A percentile compares a stretch with the other conserved stretches of the same genome.
Evolutionary conservation across 2,888 invertebrate genomes (phyloP).

Genomic region (Athalia circularis): DNA sequence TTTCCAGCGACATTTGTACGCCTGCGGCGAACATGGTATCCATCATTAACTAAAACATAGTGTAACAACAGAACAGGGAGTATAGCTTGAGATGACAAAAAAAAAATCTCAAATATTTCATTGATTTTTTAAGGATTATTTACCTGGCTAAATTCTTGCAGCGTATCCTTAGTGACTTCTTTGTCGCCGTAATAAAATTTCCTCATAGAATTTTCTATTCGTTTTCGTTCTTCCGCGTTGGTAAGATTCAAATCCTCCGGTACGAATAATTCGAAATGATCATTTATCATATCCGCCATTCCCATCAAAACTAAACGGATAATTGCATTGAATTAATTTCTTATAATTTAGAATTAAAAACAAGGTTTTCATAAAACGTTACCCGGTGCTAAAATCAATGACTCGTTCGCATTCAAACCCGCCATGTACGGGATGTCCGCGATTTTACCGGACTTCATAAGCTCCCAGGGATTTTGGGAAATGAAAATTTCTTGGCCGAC

Average conservation of each 20-base stretch:
- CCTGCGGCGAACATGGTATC: constrained; percentile 60
- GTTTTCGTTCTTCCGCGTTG: constrained; percentile 55
- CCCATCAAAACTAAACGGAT: background rate
- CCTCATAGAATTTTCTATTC: constrained; percentile 58
- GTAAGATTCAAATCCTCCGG: constrained; percentile 67
- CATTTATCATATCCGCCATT: constrained; percentile 60
- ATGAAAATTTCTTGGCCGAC: constrained; percentile 66
- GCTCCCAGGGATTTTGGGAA: constrained; percentile 65
- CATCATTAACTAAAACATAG: constrained; percentile 59
- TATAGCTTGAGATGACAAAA: background rate
- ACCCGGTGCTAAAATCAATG: constrained; percentile 58
- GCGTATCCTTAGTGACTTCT: constrained; percentile 57
- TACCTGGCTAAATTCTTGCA: constrained; percentile 55
- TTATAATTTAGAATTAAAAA: background rate
- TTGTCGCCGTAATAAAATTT: constrained; percentile 66
- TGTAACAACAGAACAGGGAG: background rate
- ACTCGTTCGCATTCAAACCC: constrained; percentile 63
- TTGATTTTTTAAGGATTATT: background rate
- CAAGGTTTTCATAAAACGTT: constrained; percentile 25
- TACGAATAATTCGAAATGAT: constrained; percentile 65
- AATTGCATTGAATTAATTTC: background rate
- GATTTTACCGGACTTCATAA: constrained; percentile 65
- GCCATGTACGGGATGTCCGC: constrained; percentile 65
- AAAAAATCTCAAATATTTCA: background rate
- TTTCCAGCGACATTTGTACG: constrained; percentile 57